Percentiles rank a stretch among this genome's conserved stretches.
phyloP scores from a whole-genome alignment of 2,888 invertebrate genomes.

The Labia minor region DNA sequence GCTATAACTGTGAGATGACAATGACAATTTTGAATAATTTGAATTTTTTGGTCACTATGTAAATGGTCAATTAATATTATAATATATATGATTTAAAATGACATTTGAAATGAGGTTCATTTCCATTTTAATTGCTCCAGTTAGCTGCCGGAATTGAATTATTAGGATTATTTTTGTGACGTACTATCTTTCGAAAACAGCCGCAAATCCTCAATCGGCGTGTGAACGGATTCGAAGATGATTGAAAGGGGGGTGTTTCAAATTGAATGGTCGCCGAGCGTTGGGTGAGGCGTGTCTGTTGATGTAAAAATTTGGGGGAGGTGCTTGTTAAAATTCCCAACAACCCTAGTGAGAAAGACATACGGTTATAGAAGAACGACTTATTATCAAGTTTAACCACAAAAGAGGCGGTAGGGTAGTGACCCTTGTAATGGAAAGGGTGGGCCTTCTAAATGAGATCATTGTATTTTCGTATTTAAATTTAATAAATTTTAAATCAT shows the following conservation, averaged over 20 bases:
- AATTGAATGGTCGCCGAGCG: not conserved
- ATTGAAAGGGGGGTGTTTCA: not conserved
- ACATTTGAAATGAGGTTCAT: not conserved
- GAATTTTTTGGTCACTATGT: not conserved
- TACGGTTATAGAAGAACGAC: not conserved
- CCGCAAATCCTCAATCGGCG: not conserved
- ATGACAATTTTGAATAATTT: not conserved
- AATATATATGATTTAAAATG: not conserved
- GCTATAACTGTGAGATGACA: not conserved
- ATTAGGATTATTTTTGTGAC: conserved; percentile 1
- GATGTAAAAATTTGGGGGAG: not conserved
- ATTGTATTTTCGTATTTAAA: not conserved
- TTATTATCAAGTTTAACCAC: not conserved
- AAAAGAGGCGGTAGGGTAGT: not conserved
- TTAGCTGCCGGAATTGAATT: not conserved
- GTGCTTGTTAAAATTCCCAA: not conserved
- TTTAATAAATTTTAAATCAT: not conserved
- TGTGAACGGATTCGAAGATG: conserved; percentile 1
- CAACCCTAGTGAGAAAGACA: not conserved
- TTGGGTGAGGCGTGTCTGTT: not conserved
- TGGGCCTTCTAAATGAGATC: not conserved
- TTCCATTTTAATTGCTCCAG: not conserved
- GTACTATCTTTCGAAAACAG: conserved; percentile 1
- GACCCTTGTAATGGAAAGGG: not conserved
- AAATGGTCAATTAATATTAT: not conserved